Evolutionary conservation across 2,888 invertebrate genomes (phyloP).

Genomic region (Aphelenchoides bicaudatus): DNA sequence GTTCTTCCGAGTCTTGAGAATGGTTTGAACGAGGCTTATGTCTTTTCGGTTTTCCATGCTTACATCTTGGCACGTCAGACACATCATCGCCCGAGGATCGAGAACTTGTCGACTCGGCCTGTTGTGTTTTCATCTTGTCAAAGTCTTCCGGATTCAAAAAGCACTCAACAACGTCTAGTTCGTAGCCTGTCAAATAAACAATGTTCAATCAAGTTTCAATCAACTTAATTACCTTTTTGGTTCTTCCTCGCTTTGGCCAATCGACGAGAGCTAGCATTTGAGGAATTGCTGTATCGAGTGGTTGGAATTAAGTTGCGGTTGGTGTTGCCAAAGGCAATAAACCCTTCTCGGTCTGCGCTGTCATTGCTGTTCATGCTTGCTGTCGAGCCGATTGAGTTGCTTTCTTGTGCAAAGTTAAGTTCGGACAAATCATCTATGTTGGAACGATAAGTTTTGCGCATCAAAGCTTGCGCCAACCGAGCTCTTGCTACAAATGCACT

Average conservation of each 20-base stretch:
- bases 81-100: not conserved
- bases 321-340: not conserved
- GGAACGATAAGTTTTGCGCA: not conserved
- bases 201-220: too few species aligned
- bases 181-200: conserved; percentile 1
- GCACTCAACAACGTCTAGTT: not conserved
- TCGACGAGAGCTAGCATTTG: not conserved
- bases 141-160: not conserved
- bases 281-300: not conserved
- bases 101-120: not conserved
- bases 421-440: conserved; percentile 2
- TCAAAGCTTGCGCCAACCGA: not conserved
- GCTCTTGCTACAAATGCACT: not conserved
- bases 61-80: too few species aligned
- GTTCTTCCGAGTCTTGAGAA: too few species aligned
- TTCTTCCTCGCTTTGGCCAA: not conserved
- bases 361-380: conserved; percentile 1
- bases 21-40: too few species aligned
- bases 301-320: conserved; percentile 4
- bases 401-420: conserved; percentile 1
- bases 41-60: too few species aligned
- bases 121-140: too few species aligned
- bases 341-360: not conserved
- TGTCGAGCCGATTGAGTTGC: too few species aligned
- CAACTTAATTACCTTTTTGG: not conserved